Base-by-base conservation (phyloP, 2,113 vertebrate genomes). In the Panthera leo region DNA sequence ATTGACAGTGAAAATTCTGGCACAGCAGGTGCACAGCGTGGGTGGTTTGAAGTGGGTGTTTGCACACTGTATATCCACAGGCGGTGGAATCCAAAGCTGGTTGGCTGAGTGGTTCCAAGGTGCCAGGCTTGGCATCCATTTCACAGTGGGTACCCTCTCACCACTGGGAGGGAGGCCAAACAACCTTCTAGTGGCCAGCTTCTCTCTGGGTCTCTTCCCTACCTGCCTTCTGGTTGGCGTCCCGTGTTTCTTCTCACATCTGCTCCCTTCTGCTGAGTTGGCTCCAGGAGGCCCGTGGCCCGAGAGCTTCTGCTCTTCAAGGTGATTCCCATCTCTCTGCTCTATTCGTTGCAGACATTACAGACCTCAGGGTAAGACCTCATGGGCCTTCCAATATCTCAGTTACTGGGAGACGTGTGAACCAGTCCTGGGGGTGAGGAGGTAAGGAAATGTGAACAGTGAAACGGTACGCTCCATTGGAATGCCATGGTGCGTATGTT, bases 401-500 rank as follows among this genome's bases (percentile, higher is more conserved):
- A 9, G 51, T 39, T 48, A 13, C 3, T 55, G 29, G 25, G 10
- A 0, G 19, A 31, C 0, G 6, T 36, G 11, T 9, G 45, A 73
- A 2, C 19, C 5, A 7, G 78, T 53, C 16, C 3, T 5, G 45
- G 48, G 71, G 3, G 13, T 15, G 25, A 76, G 34, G 39, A 12
- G 34, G 53, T 19, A 14, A 23, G 75, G 23, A 10, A 29, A 4
- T 29, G 31, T 39, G 51, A n/a, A 18, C 2, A 67, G 13, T 9
- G 18, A 7, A 39, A 9, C 5, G 7, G 3, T 2, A 8, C 2
- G 1, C 6, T 5, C 27, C n/a, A 4, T 0, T 6, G 36, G 53
- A 6, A 9, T 2, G 15, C 16, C 5, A 0, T 0, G 5, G 14
- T 2, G 1, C 0, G 0, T 9, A 15, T 14, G 6, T 7, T 8